A percentile compares a stretch with the other conserved stretches of the same genome.
These are phyloP conservation scores for Cetonia aurata DNA, from an alignment of 2,888 invertebrate species.

Conservation along the genomic window DNA sequence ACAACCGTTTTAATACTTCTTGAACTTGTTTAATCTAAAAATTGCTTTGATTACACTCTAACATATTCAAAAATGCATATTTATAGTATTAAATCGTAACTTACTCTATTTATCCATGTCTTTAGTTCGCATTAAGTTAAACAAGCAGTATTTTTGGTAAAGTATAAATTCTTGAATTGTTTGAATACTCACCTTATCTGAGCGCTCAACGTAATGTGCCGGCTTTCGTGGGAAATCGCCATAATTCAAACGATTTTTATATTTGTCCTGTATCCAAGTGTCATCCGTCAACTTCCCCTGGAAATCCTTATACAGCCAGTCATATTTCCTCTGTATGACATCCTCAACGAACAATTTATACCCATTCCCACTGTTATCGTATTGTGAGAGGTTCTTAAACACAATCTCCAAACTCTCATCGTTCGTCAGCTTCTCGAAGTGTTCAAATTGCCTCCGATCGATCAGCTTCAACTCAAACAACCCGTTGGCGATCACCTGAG, in stretches of 20 bases:
- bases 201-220: slow-evolving; percentile 69
- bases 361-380: slow-evolving; percentile 66
- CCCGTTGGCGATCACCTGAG: slow-evolving; percentile 49
- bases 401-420: slow-evolving; percentile 17
- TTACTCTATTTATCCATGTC: slow-evolving; percentile 52
- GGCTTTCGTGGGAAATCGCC: slow-evolving; percentile 73
- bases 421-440: slow-evolving; percentile 50
- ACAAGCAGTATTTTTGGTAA: neutral
- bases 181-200: slow-evolving; percentile 65
- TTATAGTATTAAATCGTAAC: slow-evolving; percentile 21
- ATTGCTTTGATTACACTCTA: neutral
- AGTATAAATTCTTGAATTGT: neutral
- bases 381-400: slow-evolving; percentile 45
- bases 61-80: neutral
- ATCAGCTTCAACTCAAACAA: slow-evolving; percentile 49
- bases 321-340: slow-evolving; percentile 69
- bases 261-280: slow-evolving; percentile 55
- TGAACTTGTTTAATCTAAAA: slow-evolving; percentile 44
- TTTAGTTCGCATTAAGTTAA: slow-evolving; percentile 42
- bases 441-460: slow-evolving; percentile 52
- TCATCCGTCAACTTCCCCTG: slow-evolving; percentile 27
- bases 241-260: slow-evolving; percentile 67
- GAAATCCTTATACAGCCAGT: slow-evolving; percentile 69
- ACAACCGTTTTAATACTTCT: slow-evolving; percentile 30
- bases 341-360: slow-evolving; percentile 71